phyloP scores from a whole-genome alignment of 2,113 vertebrate species.

The Vanacampus margaritifer region DNA sequence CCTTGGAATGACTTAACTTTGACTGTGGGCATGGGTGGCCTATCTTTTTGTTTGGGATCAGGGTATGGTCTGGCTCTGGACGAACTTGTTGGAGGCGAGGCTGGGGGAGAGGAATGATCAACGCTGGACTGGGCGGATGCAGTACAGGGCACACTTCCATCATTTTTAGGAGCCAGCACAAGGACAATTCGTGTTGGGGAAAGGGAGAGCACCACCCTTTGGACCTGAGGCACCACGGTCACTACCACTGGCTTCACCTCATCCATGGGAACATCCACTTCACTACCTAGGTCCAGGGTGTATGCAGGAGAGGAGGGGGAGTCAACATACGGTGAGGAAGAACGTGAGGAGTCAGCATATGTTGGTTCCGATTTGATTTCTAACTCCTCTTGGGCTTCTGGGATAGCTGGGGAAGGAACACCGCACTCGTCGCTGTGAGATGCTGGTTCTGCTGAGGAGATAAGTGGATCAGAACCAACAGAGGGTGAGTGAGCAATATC shows the following conservation, averaged over 20 bases:
- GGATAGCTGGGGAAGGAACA: conserved; percentile 37
- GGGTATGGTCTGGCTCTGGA: conserved; percentile 59
- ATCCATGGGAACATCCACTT: conserved; percentile 66
- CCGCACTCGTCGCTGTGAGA: conserved; percentile 23
- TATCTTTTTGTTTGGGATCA: conserved; percentile 60
- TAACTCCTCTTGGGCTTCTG: conserved; percentile 64
- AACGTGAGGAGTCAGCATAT: conserved; percentile 39
- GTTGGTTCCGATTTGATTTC: conserved; percentile 69
- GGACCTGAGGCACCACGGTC: conserved; percentile 43
- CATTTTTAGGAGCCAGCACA: conserved; percentile 58
- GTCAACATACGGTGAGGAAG: conserved; percentile 13
- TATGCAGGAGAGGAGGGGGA: conserved; percentile 56
- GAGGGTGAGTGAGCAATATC: not conserved
- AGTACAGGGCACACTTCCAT: conserved; percentile 23
- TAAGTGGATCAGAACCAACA: not conserved
- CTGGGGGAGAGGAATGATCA: conserved; percentile 19
- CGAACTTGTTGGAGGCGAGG: conserved; percentile 27
- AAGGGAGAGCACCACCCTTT: conserved; percentile 61
- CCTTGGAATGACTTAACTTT: conserved; percentile 11
- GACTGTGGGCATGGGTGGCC: conserved; percentile 42
- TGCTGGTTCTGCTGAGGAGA: conserved; percentile 11
- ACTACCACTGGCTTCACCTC: conserved; percentile 49
- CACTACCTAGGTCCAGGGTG: conserved; percentile 72
- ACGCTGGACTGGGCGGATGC: conserved; percentile 18
- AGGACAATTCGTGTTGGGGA: conserved; percentile 66